Base-by-base conservation (phyloP, 2,113 vertebrate species). In the Parus major region DNA sequence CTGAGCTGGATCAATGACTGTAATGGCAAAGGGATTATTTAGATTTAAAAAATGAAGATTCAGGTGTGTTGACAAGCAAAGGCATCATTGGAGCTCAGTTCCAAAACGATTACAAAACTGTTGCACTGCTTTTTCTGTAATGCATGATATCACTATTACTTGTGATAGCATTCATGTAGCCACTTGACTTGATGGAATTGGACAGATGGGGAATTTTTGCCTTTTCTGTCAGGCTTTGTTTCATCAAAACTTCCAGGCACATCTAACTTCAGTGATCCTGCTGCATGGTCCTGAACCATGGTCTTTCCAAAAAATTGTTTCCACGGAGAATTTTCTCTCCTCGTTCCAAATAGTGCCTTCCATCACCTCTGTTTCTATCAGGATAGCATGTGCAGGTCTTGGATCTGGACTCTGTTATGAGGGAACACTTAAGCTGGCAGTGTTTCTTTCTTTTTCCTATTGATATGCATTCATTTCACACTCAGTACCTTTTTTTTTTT, bases 331-430 rank as follows among this genome's bases (percentile, higher is more conserved):
- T 84, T 84, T 52, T 50, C 19, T 18, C 22, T 47, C 25, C 10
- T 64, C 1, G 10, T 42, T 59, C 21, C 5, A 31, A 29, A 33
- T 2, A 13, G 17, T 49, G 50, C 36, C 49, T 72, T 44, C 29
- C 46, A 15, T 50, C 4, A 4, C 46, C 56, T 83, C 68, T 70
- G 0, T 75, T 84, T 46, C 36, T 55, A 15, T 50, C 2, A 8
- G 59, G 50, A 46, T 4, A n/a, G 4, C 0, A 0, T 6, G 6
- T 77, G 63, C 19, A 25, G 29, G 59, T 33, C 86, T 70, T 63
- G 28, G 7, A 33, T 88, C 44, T 75, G 52, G 33, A 52, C 60
- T 86, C 28, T 42, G 4, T 59, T 73, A n/a, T 2, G 2, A 84
- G 68, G 49, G 10, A 88, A 53, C 18, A 35, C 47, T 78, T 23